These are phyloP conservation scores for Danio kyathit DNA, from an alignment of 2,797 vertebrate genomes.

Conservation along the genomic window DNA sequence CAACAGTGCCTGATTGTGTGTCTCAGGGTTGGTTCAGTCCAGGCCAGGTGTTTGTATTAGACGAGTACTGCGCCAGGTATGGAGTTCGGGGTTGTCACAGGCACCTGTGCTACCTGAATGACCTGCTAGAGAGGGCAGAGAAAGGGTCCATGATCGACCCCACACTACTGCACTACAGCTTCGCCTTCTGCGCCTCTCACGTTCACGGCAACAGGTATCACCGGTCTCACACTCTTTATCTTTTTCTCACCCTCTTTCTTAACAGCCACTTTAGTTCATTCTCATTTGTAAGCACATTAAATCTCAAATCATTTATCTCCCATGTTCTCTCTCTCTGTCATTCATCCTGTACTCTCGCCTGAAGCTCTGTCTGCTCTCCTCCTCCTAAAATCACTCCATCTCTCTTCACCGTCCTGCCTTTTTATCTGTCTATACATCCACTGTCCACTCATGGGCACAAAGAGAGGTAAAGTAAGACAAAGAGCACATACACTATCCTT, in stretches of 20 bases:
- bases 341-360: slow-evolving; percentile 4
- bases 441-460: slow-evolving; percentile 48
- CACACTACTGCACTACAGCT: slow-evolving; percentile 99
- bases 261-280: slow-evolving; percentile 39
- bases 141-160: slow-evolving; percentile 99
- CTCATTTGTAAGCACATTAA: slow-evolving; percentile 23
- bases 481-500: neutral
- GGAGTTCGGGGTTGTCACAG: slow-evolving; percentile 96
- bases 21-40: slow-evolving; percentile 98
- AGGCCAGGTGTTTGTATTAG: slow-evolving; percentile 97
- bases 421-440: slow-evolving; percentile 54
- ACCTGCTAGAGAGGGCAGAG: slow-evolving; percentile 95
- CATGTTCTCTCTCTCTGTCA: slow-evolving; percentile 30
- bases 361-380: slow-evolving; percentile 20
- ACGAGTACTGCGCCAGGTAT: slow-evolving; percentile 97
- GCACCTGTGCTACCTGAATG: slow-evolving; percentile 96
- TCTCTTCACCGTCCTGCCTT: slow-evolving; percentile 49
- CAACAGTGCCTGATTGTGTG: neutral
- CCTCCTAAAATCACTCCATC: slow-evolving; percentile 35
- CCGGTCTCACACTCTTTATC: slow-evolving; percentile 36
- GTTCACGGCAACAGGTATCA: slow-evolving; percentile 96
- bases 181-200: slow-evolving; percentile 97
- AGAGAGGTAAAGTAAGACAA: slow-evolving; percentile 44
- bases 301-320: slow-evolving; percentile 37
- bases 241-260: slow-evolving; percentile 50